Base-by-base conservation (phyloP, 2,888 invertebrate genomes). In the Catocala nupta region DNA sequence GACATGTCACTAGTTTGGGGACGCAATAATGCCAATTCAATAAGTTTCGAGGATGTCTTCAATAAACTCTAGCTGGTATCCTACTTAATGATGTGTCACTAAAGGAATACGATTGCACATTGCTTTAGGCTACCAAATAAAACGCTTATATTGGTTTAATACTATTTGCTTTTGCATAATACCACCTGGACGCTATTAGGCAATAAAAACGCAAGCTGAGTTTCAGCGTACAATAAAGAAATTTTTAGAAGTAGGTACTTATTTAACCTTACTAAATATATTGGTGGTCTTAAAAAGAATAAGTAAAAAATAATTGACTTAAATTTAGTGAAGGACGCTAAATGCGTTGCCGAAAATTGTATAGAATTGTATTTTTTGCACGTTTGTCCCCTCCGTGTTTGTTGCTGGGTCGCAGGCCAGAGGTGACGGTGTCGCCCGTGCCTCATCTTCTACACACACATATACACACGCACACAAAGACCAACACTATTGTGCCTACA, bases 1-100 rank as follows among this genome's bases (percentile, higher is more conserved):
- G 82, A 77, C 73, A 70, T 81, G 81, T 83, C 84, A 82, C 78
- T 78, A 74, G 75, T 73, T 71, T 70, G 70, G 77, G 75, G 73
- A 63, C 74, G 74, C 68, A 72, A 77, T 82, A 79, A 83, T 80
- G 76, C 75, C 77, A 71, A 82, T 82, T 80, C 71, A 73, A 60
- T 55, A 42, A 55, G 77, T 77, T 74, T 76, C 54, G 70, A 73
- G 68, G 71, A 74, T 61, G 50, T 66, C 56, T 73, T 63, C 62
- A 58, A 65, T 56, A 39, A 50, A 49, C 49, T 52, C 50, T 68
- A 66, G 13, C 43, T 47, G 16, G 47, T 43, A 3, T 34, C n/a
- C 34, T 55, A 50, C 52, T 53, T 45, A 48, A 59, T 45, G 55
- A 54, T 55, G 33, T 39, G 44, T 52, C 47, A 47, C 45, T 63